Evolutionary conservation across 2,888 invertebrate species (phyloP).

Genomic region (Cremastinae sp.): DNA sequence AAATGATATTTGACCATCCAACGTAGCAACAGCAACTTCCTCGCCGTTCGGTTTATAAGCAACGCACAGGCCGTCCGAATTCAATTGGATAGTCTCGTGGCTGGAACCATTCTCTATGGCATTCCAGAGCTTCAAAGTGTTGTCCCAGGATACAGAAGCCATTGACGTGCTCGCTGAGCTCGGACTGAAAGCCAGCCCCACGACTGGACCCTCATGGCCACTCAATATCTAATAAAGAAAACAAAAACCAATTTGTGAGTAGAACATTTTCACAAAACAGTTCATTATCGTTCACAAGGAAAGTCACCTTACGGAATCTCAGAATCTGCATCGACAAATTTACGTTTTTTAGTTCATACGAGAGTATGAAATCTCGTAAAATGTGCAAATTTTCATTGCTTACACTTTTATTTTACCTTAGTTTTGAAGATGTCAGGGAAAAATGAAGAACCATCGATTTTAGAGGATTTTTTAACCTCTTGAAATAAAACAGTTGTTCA

Average conservation of each 20-base stretch:
- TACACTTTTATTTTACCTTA: too few species aligned
- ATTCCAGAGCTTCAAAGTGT: constrained; percentile 95
- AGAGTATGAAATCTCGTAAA: neutral
- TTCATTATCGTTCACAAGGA: too few species aligned
- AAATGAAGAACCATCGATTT: too few species aligned
- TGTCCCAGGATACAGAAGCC: constrained; percentile 97
- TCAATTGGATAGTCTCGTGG: constrained; percentile 90
- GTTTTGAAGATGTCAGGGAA: too few species aligned
- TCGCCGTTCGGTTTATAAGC: constrained; percentile 94
- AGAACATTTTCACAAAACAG: too few species aligned
- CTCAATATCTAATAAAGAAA: constrained; percentile 84
- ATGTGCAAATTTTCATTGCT: neutral
- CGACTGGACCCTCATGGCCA: constrained; percentile 97
- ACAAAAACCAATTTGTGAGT: constrained; percentile 35
- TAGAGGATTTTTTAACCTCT: too few species aligned
- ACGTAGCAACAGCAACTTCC: constrained; percentile 95
- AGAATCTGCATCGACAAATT: too few species aligned
- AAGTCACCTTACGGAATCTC: too few species aligned
- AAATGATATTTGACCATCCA: constrained; percentile 92
- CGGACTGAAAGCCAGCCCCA: constrained; percentile 90
- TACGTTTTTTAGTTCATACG: neutral
- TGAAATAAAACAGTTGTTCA: too few species aligned
- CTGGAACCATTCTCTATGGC: constrained; percentile 90
- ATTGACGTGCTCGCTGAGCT: constrained; percentile 87
- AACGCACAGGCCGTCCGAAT: constrained; percentile 91